Evolutionary conservation across 1,140 invertebrate genomes (phyloP), one percentile per base, ranked within the genome.

Genomic region (Propsilocerus akamusi): DNA sequence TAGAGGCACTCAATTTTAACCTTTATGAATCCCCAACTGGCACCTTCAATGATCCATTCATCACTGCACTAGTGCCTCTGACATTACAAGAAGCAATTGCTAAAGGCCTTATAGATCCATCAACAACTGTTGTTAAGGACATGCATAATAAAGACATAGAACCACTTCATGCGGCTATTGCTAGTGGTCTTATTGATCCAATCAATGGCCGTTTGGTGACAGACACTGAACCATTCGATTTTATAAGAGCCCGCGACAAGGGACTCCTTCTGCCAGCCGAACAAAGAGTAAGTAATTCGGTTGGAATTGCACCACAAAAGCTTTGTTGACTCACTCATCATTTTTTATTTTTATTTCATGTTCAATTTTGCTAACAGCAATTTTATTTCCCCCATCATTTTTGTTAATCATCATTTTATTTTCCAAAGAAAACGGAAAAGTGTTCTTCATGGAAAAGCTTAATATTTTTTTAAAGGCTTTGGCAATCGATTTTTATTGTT

Each of bases 251-350:
- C 57, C 73, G 80, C 61, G 82, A 91, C 61, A 80, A 80, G 66
- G 86, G 89, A 59, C 81, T 83, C 68, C 77, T 92, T 55, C 75
- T 92, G 68, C 77, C 88, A 63, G 87, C 86, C 63, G 83, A 88
- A 77, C 83, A 86, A 62, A 78, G 87, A 86, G 89, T 93, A 78
- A 91, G 87, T 83, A 57, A 55, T 51, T 49, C 46, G 32, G 30
- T 25, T 41, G 34, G 34, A 41, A 41, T 30, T 30, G 10, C n/a
- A n/a, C n/a, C n/a, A n/a, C n/a, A n/a, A n/a, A n/a, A n/a, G n/a
- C n/a, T n/a, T n/a, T n/a, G n/a, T n/a, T n/a, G n/a, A n/a, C n/a
- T n/a, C n/a, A n/a, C n/a, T n/a, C n/a, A n/a, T n/a, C n/a, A n/a
- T n/a, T n/a, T n/a, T n/a, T n/a, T n/a, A n/a, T n/a, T n/a, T n/a